Conservation (phyloP, 1,140 invertebrate genomes). For the Eufriesea mexicana region DNA sequence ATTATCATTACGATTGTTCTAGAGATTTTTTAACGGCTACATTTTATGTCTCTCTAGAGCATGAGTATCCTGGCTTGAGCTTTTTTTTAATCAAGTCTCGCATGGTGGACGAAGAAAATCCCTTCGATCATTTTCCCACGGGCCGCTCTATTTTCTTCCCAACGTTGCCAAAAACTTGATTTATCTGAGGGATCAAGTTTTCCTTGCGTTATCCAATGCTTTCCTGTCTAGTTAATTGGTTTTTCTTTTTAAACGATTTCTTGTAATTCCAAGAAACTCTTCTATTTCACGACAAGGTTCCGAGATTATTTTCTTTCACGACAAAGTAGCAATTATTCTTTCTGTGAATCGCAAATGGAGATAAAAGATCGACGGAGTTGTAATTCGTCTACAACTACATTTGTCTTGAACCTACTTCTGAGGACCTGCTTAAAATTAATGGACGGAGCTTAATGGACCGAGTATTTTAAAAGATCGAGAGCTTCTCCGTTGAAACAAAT, state of each 20-base stretch:
- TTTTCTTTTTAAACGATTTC: too few species aligned
- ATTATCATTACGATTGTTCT: background rate
- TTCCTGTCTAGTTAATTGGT: background rate
- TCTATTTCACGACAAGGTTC: background rate
- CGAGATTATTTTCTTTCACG: background rate
- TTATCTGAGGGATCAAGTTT: background rate
- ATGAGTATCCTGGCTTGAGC: background rate
- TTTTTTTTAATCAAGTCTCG: too few species aligned
- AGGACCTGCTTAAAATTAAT: background rate
- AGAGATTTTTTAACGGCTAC: background rate
- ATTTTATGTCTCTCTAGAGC: background rate
- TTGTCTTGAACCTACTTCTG: background rate
- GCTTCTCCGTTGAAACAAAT: background rate
- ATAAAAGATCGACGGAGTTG: background rate
- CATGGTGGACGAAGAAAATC: background rate
- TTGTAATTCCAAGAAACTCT: background rate
- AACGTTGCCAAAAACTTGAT: background rate
- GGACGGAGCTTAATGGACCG: background rate
- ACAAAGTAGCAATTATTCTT: background rate
- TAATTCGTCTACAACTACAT: background rate
- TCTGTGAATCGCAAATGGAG: background rate
- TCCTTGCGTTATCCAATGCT: too few species aligned
- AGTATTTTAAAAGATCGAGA: background rate
- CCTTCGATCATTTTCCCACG: background rate
- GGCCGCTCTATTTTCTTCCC: background rate